Conservation (phyloP, 2,797 vertebrate genomes). For the Chrysocyon brachyurus region DNA sequence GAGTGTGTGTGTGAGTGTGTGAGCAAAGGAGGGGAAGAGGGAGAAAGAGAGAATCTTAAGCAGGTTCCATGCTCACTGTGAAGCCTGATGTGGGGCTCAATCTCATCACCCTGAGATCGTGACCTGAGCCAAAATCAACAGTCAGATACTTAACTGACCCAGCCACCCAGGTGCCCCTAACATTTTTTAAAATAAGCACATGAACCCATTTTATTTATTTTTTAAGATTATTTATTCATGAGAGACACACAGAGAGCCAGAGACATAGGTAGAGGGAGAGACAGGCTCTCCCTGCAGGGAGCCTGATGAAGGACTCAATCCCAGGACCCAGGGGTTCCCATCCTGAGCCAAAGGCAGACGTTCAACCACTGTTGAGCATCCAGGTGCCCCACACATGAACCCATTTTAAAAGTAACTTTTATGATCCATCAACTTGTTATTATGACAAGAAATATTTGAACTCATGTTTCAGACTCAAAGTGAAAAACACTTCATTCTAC, state of each 20-base stretch:
- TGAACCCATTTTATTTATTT: too few species aligned
- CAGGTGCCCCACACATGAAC: not conserved
- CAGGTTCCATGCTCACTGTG: not conserved
- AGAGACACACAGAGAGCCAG: too few species aligned
- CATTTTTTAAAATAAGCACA: not conserved
- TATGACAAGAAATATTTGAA: constrained; percentile 6
- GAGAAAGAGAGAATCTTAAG: not conserved
- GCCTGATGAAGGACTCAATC: too few species aligned
- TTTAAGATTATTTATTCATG: too few species aligned
- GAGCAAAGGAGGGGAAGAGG: not conserved
- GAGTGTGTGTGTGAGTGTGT: not conserved
- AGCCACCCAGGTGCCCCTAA: not conserved
- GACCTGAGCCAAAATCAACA: not conserved
- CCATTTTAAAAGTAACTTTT: constrained; percentile 16
- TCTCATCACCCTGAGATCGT: not conserved
- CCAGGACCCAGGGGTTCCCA: too few species aligned
- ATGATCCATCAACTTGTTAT: not conserved
- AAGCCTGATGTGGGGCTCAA: not conserved
- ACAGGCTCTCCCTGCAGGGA: too few species aligned
- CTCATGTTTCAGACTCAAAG: not conserved
- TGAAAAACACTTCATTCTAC: constrained; percentile 5
- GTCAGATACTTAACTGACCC: not conserved
- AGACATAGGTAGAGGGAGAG: too few species aligned
- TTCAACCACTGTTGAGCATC: not conserved
- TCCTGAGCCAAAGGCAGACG: too few species aligned